These are phyloP conservation scores for Camelus dromedarius DNA, from an alignment of 2,113 vertebrate species.

Conservation along the genomic window DNA sequence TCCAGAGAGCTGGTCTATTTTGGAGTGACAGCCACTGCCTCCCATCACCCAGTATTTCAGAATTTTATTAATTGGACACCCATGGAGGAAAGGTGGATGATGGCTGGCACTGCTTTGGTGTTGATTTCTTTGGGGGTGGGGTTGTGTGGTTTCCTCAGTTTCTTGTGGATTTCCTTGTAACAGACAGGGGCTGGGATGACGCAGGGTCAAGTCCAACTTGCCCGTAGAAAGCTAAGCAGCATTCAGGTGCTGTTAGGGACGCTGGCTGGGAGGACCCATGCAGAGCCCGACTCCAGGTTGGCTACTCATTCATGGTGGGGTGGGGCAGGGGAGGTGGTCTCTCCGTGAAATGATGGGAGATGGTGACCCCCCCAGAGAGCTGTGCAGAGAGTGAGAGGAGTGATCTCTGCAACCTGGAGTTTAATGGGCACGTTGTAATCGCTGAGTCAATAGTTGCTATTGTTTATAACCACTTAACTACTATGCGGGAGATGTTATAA, in stretches of 20 bases:
- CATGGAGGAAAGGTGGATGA: background rate
- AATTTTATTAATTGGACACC: conserved; percentile 56
- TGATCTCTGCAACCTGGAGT: background rate
- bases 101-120: background rate
- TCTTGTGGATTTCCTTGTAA: background rate
- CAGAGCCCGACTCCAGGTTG: background rate
- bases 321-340: background rate
- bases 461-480: background rate
- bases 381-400: background rate
- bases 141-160: background rate
- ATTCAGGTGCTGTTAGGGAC: accelerated
- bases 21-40: conserved; percentile 33
- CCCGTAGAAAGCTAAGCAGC: background rate
- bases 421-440: background rate
- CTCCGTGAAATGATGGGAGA: background rate
- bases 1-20: conserved; percentile 74
- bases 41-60: background rate
- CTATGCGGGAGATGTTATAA: background rate
- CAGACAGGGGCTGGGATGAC: background rate
- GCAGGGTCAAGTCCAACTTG: background rate
- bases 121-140: background rate
- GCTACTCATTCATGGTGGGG: background rate
- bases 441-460: background rate
- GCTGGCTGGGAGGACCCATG: background rate
- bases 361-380: background rate